Conservation (phyloP, 2,797 vertebrate species). For the Borostomias antarcticus region DNA sequence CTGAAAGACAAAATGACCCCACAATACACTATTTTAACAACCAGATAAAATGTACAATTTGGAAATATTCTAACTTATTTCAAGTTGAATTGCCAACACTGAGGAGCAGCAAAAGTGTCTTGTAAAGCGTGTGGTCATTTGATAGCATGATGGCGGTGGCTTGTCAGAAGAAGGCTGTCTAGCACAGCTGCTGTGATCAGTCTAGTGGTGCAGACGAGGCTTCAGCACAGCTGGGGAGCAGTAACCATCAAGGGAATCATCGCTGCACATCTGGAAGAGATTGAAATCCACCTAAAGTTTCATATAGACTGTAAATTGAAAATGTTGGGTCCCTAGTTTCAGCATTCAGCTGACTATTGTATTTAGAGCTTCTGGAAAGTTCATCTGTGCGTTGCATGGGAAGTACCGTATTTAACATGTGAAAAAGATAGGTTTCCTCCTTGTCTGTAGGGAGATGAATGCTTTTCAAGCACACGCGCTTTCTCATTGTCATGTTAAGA, state of each 20-base stretch:
- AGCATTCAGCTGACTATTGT: not conserved
- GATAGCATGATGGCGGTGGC: conserved; percentile 66
- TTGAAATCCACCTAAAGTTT: too few species aligned
- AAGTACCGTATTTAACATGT: conserved; percentile 6
- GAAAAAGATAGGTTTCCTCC: conserved; percentile 23
- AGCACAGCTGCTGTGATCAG: conserved; percentile 45
- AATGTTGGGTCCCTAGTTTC: not conserved
- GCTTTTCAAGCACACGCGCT: conserved; percentile 21
- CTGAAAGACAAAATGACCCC: too few species aligned
- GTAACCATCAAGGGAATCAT: not conserved
- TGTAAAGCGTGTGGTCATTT: conserved; percentile 71
- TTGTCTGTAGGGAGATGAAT: conserved; percentile 41
- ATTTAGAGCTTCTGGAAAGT: not conserved
- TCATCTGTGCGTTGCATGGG: not conserved
- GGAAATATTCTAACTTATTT: too few species aligned
- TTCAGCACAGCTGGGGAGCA: conserved; percentile 2
- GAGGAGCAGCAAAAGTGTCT: too few species aligned
- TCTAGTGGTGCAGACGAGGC: conserved; percentile 42
- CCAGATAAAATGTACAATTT: too few species aligned
- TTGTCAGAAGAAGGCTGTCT: conserved; percentile 55
- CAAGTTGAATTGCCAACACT: too few species aligned
- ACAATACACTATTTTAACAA: too few species aligned
- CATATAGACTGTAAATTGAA: not conserved
- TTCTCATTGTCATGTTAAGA: conserved; percentile 55
- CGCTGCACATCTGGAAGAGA: too few species aligned